These are phyloP conservation scores for Eutolmus rufibarbis DNA, from an alignment of 2,888 invertebrate species.

Conservation along the genomic window DNA sequence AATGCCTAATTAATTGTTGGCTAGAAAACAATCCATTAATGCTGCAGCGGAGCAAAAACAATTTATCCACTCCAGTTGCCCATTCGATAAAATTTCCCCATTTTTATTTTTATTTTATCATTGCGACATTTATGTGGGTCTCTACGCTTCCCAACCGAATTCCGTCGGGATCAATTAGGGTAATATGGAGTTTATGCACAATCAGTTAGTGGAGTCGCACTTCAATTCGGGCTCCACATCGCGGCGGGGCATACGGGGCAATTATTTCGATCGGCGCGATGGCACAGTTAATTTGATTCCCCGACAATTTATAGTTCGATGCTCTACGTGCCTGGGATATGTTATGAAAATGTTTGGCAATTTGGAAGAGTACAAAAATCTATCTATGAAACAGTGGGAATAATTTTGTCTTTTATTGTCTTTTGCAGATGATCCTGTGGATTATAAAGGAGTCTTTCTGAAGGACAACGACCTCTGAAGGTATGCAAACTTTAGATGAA, in stretches of 20 bases:
- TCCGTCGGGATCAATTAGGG: neutral
- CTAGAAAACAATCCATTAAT: neutral
- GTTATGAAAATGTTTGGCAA: neutral
- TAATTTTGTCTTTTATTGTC: neutral
- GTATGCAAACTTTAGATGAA: neutral
- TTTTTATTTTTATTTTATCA: neutral
- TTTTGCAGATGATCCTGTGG: neutral
- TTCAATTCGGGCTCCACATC: neutral
- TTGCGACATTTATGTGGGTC: neutral
- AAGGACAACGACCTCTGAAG: neutral
- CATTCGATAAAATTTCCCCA: neutral
- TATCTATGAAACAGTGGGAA: neutral
- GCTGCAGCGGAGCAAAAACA: neutral
- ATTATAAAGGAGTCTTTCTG: neutral
- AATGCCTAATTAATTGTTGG: neutral
- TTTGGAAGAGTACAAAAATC: neutral
- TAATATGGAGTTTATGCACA: neutral
- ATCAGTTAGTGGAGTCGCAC: neutral
- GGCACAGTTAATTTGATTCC: neutral
- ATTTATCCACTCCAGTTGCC: neutral
- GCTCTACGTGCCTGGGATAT: neutral
- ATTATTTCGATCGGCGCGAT: neutral
- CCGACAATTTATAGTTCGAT: neutral
- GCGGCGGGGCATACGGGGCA: neutral
- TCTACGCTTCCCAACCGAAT: neutral